Evolutionary conservation across 2,797 vertebrate species (phyloP), one percentile per base, ranked within the genome.

Genomic region (Clarias fuscus): DNA sequence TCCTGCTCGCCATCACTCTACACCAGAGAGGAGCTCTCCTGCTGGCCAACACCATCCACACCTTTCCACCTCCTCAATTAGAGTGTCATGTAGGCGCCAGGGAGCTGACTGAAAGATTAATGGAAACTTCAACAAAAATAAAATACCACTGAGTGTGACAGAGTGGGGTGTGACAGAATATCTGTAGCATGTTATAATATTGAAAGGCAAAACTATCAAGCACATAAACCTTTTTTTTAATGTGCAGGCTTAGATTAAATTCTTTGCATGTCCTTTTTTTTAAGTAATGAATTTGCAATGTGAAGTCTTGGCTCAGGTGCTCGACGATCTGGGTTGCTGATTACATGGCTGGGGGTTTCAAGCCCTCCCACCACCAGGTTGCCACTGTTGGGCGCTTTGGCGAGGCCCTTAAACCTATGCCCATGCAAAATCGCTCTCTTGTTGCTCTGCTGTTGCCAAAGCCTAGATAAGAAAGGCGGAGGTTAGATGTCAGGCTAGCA

Each of bases 1-100:
- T 68, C 92, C 94, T 95, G 94, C 92, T 92, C 92, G 90, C 88
- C 91, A 93, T 95, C 94, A 95, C 92, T 95, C 93, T 89, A 88
- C 94, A 94, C 94, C 73, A 75, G 62, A 88, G 71, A 84, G 58
- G 13, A 70, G 76, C 70, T 43, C 84, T 86, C 73, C 85, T 78
- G 70, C 88, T 88, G 84, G 82, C 82, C 85, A 87, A 83, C 87
- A 81, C 75, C 73, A 64, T 76, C 78, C 70, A 81, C 72, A 87
- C 83, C 85, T 89, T 85, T 37, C 71, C 71, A 78, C 78, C 79
- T 70, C 53, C 64, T 71, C 64, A 84, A 78, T 84, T 77, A 81
- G 73, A 59, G 53, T 68, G 30, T 65, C 53, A 71, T 77, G 81
- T 30, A 53, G 40, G 22, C 3, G 27, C 75, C 37, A 79, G 56